Percentiles rank a stretch among this genome's conserved stretches.
Conservation (phyloP, 1,140 invertebrate species). For the Tetramorium simillimum region DNA sequence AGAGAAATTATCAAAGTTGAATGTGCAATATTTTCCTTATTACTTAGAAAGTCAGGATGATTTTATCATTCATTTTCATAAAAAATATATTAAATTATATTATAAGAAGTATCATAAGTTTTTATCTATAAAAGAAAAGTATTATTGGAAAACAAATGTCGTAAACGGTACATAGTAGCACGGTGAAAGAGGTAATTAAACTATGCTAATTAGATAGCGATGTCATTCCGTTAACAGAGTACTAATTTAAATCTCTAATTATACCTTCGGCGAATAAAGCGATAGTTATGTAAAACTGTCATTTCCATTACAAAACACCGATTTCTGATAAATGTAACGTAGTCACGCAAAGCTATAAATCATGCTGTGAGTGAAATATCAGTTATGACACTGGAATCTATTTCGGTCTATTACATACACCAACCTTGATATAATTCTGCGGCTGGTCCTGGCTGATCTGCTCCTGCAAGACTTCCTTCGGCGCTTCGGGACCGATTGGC, state of each 20-base stretch:
- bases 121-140: neutral
- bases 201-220: slow-evolving; percentile 39
- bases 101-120: neutral
- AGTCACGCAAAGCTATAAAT: neutral
- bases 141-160: neutral
- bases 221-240: slow-evolving; percentile 1
- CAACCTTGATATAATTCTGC: slow-evolving; percentile 75
- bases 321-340: slow-evolving; percentile 30
- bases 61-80: neutral
- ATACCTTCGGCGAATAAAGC: neutral
- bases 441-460: slow-evolving; percentile 70
- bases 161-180: neutral
- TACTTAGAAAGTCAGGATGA: too few relatives aligned
- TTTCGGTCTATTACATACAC: slow-evolving; percentile 13
- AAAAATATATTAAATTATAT: neutral
- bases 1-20: too few relatives aligned
- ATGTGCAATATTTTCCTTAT: too few relatives aligned
- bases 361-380: neutral
- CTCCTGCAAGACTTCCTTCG: slow-evolving; percentile 75
- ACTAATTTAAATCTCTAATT: slow-evolving; percentile 40
- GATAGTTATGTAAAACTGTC: slow-evolving; percentile 29
- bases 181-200: slow-evolving; percentile 28
- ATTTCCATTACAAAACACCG: slow-evolving; percentile 38
- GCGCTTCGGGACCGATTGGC: slow-evolving; percentile 71
- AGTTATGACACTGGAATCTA: neutral